Percentiles rank a stretch among this genome's conserved stretches.
Evolutionary conservation across 2,888 invertebrate genomes (phyloP).

Genomic region (Nephrotoma guestfalica): DNA sequence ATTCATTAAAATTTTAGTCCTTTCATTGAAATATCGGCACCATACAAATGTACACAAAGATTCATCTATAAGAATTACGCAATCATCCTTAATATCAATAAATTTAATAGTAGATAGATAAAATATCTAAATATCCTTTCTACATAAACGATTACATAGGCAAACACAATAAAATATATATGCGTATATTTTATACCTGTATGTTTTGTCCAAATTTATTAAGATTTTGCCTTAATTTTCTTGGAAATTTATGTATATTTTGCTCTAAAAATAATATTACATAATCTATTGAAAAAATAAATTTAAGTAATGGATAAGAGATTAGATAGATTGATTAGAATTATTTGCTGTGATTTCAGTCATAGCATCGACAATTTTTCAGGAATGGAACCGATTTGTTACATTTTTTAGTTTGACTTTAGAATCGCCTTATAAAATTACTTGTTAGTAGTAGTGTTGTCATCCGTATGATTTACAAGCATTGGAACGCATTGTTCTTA

Average conservation of each 20-base stretch:
- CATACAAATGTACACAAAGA: too few relatives aligned
- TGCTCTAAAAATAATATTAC: neutral
- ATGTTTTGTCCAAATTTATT: neutral
- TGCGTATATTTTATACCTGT: neutral
- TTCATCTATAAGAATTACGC: too few relatives aligned
- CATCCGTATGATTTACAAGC: too few relatives aligned
- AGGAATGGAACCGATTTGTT: too few relatives aligned
- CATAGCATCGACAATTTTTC: too few relatives aligned
- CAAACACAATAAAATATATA: neutral
- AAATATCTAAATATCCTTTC: neutral
- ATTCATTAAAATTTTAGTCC: too few relatives aligned
- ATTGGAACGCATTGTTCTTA: too few relatives aligned
- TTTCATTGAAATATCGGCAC: too few relatives aligned
- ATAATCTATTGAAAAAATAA: neutral
- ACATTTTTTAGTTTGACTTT: too few relatives aligned
- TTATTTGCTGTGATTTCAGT: neutral
- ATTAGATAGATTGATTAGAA: neutral
- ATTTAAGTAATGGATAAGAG: neutral
- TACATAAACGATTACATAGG: neutral
- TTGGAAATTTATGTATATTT: neutral
- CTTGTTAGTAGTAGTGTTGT: too few relatives aligned
- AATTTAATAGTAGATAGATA: neutral
- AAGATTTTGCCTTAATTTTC: neutral
- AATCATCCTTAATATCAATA: too few relatives aligned
- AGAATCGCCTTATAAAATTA: too few relatives aligned